Evolutionary conservation across 2,888 invertebrate genomes (phyloP).

Genomic region (Linyphia triangularis): DNA sequence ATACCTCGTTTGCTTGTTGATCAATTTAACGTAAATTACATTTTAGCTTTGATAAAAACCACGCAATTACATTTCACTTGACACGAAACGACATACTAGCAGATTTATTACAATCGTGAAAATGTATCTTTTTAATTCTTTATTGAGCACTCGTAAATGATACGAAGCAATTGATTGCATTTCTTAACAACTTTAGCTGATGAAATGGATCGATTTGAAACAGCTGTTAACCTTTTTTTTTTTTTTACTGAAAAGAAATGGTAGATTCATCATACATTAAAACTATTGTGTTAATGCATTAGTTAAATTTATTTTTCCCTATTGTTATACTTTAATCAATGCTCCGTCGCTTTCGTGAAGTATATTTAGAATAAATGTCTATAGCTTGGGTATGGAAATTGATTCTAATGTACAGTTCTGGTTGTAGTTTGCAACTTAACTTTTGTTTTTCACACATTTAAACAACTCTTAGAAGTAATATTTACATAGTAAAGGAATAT

Average conservation of each 20-base stretch:
- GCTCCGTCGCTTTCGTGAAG: too few species aligned
- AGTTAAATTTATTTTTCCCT: too few species aligned
- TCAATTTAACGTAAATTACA: conserved; percentile 56
- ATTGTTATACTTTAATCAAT: too few species aligned
- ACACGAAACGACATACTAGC: conserved; percentile 37
- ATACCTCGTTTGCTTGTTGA: conserved; percentile 37
- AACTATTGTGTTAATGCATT: too few species aligned
- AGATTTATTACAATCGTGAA: conserved; percentile 57
- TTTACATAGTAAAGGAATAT: too few species aligned
- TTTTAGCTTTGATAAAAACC: conserved; percentile 12
- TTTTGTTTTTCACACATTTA: too few species aligned
- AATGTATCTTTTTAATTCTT: conserved; percentile 57
- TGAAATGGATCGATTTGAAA: conserved; percentile 57
- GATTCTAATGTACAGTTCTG: too few species aligned
- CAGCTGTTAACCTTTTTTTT: conserved; percentile 39
- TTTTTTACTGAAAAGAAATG: conserved; percentile 30
- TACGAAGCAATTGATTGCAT: conserved; percentile 32
- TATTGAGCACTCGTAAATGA: conserved; percentile 16
- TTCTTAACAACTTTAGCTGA: conserved; percentile 21
- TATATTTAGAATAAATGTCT: too few species aligned
- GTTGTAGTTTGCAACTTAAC: too few species aligned
- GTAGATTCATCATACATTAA: too few species aligned
- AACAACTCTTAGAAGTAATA: too few species aligned
- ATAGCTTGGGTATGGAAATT: too few species aligned
- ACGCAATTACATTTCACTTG: conserved; percentile 35